A percentile compares a stretch with the other conserved stretches of the same genome.
These are phyloP conservation scores for Drosophila repleta DNA, from an alignment of 1,140 invertebrate genomes.

Conservation along the genomic window DNA sequence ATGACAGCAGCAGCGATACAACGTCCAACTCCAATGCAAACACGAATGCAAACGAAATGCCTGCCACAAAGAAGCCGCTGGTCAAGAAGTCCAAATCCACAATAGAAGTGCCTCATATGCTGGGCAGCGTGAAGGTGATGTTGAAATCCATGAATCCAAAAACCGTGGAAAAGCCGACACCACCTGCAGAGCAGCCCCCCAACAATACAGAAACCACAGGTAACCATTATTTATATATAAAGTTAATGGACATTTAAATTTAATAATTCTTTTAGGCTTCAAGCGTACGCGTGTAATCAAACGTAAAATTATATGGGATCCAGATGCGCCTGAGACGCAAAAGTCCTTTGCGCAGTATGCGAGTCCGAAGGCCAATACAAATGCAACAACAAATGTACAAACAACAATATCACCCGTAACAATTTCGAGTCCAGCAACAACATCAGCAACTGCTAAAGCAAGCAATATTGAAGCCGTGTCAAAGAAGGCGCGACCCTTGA, in stretches of 20 bases:
- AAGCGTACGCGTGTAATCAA: slow-evolving; percentile 87
- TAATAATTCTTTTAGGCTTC: slow-evolving; percentile 44
- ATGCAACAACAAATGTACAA: slow-evolving; percentile 9
- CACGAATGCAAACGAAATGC: slow-evolving; percentile 3
- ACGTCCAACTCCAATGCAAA: slow-evolving; percentile 11
- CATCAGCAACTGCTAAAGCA: slow-evolving; percentile 18
- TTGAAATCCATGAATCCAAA: slow-evolving; percentile 38
- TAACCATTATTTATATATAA: slow-evolving; percentile 3
- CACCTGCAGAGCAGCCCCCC: slow-evolving; percentile 6
- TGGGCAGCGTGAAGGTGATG: slow-evolving; percentile 47
- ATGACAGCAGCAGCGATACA: slow-evolving; percentile 53
- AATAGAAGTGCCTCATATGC: slow-evolving; percentile 6
- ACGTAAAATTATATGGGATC: slow-evolving; percentile 89
- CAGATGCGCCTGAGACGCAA: slow-evolving; percentile 86
- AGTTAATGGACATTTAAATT: not conserved
- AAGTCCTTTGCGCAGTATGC: slow-evolving; percentile 81
- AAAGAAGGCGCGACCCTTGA: slow-evolving; percentile 46
- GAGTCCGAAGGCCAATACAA: slow-evolving; percentile 25
- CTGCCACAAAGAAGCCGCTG: slow-evolving; percentile 19
- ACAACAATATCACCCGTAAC: slow-evolving; percentile 4
- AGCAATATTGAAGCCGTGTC: slow-evolving; percentile 3
- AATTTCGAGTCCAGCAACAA: not conserved
- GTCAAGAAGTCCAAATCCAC: slow-evolving; percentile 17
- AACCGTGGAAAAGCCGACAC: slow-evolving; percentile 6
- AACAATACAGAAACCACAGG: slow-evolving; percentile 32